Base-by-base conservation (phyloP, 1,140 invertebrate species). In the Trissolcus basalis region DNA sequence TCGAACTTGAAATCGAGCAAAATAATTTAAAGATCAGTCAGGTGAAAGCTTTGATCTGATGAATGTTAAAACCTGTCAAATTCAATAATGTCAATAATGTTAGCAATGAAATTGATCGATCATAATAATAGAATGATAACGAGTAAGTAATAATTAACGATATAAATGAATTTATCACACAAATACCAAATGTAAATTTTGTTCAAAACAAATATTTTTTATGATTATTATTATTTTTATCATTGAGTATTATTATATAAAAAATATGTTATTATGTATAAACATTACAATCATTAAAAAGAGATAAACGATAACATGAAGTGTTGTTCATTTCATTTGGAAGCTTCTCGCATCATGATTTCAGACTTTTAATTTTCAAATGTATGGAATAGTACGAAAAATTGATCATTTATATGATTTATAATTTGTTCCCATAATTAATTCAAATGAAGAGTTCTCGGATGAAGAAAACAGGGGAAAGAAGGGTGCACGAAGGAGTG, bases 171-270 rank as follows among this genome's bases (percentile, higher is more conserved):
- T 36, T 45, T 10, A 45, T 53, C 33, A 71, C 39, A 51, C 11
- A 36, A 63, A 55, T 56, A 63, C 58, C 19, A 63, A 73, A 60
- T 73, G 70, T 65, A 73, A 65, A 73, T 73, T 73, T 55, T 65
- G 61, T 60, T 60, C 41, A 3, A 71, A 51, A 58, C 35, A 59
- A 59, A 48, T 73, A 65, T 65, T 65, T 58, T 73, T 63, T 53
- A 54, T 73, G 65, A 60, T 73, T 56, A 65, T 56, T n/a, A 64
- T 73, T 51, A 63, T 50, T 73, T 65, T 63, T 33, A 56, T 67
- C 47, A 74, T 45, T 67, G 33, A 73, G 61, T 73, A 74, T 59
- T 72, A 72, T 72, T 74, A 74, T 67, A 74, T 67, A 67, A 36
- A 67, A 74, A 55, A 27, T 74, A 74, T 56, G 70, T 73, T 73